phyloP scores from a whole-genome alignment of 2,113 vertebrate genomes.

The Sterrhoptilus dennistouni region DNA sequence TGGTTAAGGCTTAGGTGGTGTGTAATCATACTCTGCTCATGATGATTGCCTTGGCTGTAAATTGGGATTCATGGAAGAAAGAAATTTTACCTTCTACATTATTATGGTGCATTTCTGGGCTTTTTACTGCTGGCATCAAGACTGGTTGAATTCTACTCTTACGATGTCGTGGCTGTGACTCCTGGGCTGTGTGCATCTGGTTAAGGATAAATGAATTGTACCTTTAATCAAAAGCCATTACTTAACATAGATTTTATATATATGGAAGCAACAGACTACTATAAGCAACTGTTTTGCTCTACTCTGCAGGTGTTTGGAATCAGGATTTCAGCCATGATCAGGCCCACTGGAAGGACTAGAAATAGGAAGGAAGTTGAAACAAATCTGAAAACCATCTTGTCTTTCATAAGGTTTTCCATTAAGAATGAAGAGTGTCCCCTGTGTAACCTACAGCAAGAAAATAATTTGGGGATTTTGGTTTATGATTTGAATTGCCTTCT shows the following conservation, averaged over 20 bases:
- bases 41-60: not conserved
- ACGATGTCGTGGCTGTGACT: not conserved
- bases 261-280: not conserved
- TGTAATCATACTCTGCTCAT: not conserved
- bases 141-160: not conserved
- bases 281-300: not conserved
- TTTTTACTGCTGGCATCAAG: not conserved
- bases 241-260: not conserved
- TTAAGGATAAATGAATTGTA: not conserved
- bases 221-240: not conserved
- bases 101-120: not conserved
- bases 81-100: not conserved
- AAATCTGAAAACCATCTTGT: not conserved
- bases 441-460: not conserved
- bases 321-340: not conserved
- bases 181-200: not conserved
- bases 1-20: not conserved
- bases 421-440: not conserved
- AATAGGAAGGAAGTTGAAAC: not conserved
- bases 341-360: not conserved
- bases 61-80: not conserved
- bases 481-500: not conserved
- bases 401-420: not conserved
- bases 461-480: not conserved
- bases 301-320: not conserved